Evolutionary conservation across 2,797 vertebrate species (phyloP).

Genomic region (Borostomias antarcticus): DNA sequence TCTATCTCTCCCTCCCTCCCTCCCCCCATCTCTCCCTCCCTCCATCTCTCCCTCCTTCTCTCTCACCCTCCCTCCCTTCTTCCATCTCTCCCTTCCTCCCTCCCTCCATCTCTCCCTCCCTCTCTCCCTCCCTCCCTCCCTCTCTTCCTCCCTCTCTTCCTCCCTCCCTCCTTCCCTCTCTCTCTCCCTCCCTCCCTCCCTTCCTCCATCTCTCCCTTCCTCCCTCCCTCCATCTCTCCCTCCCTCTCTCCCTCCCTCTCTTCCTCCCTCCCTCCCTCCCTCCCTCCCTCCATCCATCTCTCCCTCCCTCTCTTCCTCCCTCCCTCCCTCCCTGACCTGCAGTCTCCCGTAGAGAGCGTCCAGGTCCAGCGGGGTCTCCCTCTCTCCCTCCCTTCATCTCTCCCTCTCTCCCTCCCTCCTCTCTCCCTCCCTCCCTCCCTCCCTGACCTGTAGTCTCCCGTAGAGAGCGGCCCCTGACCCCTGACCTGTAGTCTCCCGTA

Average conservation of each 20-base stretch:
- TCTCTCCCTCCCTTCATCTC: too few relatives aligned
- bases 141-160: too few relatives aligned
- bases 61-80: neutral
- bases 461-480: too few relatives aligned
- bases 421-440: too few relatives aligned
- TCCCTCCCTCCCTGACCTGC: slow-evolving; percentile 5
- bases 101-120: neutral
- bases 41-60: too few relatives aligned
- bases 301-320: slow-evolving; percentile 55
- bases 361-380: slow-evolving; percentile 93
- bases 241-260: neutral
- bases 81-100: neutral
- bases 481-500: too few relatives aligned
- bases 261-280: too few relatives aligned
- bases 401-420: slow-evolving; percentile 36
- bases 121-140: neutral
- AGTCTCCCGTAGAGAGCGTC: slow-evolving; percentile 82
- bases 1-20: too few relatives aligned
- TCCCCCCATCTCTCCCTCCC: slow-evolving; percentile 17
- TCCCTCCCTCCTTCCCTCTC: too few relatives aligned
- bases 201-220: neutral
- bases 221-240: neutral
- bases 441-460: too few relatives aligned
- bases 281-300: slow-evolving; percentile 10
- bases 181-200: neutral